Base-by-base conservation (phyloP, 37 sponge, comb jelly and placozoan genomes). In the Hexactinellida sp. region DNA sequence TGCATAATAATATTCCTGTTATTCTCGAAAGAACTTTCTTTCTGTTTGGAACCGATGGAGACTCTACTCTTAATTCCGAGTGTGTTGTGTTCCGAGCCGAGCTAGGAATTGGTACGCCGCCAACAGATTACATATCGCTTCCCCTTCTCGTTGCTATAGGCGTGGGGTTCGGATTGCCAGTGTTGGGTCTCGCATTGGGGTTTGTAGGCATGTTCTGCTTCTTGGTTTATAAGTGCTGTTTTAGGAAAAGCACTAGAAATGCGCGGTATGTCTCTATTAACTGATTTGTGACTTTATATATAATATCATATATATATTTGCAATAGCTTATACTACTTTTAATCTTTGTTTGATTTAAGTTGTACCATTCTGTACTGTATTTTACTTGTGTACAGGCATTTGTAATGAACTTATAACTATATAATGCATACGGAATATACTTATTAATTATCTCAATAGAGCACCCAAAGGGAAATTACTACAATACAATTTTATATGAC, bases 21-120 rank as follows among this genome's bases (percentile, higher is more conserved):
- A 63, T 5, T 10, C 76, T 63, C 3, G 76, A 63, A 28, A 63
- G 76, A n/a, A 7, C 76, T 32, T n/a, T 63, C 5, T 32, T 63
- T 23, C 76, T 63, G 76, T 63, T 63, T n/a, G 76, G 76, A 63
- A 63, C 76, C 3, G 76, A 63, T n/a, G 76, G 76, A 23, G 76
- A 63, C 34, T 25, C 28, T 7, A 63, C 21, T 7, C 76, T 63
- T 7, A 63, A 63, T n/a, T 3, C 76, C 13, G 21, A 10, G 3
- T 63, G 13, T n/a, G 76, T 63, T 23, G 3, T 32, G 19, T 63
- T 63, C 76, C 21, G 76, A 32, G 34, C 34, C 5, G 76, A 63
- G 30, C 76, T 63, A n/a, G 76, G 76, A n/a, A 23, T 63, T 21
- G 76, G 76, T 25, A 10, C 21, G 25, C 76, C 76, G 3, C 76